phyloP scores from a whole-genome alignment of 2,113 vertebrate species.

The Syngnathoides biaculeatus region DNA sequence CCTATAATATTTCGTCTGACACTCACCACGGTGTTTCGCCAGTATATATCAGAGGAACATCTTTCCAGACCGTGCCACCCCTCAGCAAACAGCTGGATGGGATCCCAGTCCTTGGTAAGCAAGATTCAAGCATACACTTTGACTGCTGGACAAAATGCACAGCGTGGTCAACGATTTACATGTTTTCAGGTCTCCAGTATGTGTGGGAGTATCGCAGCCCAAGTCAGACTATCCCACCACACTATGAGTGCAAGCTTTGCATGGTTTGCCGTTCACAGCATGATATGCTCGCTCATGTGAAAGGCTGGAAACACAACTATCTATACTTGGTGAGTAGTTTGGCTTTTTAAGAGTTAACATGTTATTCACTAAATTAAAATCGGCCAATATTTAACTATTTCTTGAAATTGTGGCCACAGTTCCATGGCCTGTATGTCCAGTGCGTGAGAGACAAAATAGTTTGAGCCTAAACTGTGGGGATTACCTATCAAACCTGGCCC shows the following conservation, averaged over 20 bases:
- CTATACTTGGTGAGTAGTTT: conserved; percentile 68
- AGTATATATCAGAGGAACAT: conserved; percentile 66
- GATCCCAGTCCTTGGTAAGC: conserved; percentile 70
- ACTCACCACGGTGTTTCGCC: conserved; percentile 34
- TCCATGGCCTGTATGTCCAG: too few species aligned
- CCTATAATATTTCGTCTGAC: neutral
- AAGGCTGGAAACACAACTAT: conserved; percentile 74
- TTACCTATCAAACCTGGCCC: neutral
- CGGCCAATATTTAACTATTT: neutral
- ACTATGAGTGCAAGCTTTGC: conserved; percentile 78
- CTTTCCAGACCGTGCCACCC: conserved; percentile 63
- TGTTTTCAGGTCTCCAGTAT: conserved; percentile 71
- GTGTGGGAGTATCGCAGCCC: conserved; percentile 80
- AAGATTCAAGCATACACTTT: neutral
- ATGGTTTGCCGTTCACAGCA: conserved; percentile 65
- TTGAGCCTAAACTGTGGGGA: neutral
- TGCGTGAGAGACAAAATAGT: neutral
- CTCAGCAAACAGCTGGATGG: conserved; percentile 61
- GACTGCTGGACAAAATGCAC: neutral
- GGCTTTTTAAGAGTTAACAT: neutral
- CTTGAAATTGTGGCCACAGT: neutral
- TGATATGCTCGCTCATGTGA: conserved; percentile 72
- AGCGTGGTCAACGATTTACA: neutral
- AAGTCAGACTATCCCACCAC: conserved; percentile 71
- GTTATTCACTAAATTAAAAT: too few species aligned